These are phyloP conservation scores for Miniopterus natalensis DNA, from an alignment of 2,113 vertebrate genomes.

Conservation along the genomic window DNA sequence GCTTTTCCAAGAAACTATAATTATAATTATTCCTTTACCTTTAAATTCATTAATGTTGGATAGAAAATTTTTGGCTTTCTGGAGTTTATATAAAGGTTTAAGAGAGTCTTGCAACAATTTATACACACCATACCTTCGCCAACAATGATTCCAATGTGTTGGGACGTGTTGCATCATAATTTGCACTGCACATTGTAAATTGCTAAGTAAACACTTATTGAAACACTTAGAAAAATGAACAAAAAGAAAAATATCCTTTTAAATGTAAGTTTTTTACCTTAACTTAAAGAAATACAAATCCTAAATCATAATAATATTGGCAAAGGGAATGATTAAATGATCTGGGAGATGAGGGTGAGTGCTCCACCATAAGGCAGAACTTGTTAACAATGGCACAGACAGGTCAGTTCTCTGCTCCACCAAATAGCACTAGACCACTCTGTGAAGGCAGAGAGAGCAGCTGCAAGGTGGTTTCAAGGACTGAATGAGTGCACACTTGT, in stretches of 20 bases:
- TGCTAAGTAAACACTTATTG: constrained; percentile 10
- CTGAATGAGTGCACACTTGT: constrained; percentile 53
- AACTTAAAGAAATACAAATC: neutral
- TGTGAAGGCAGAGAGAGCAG: constrained; percentile 54
- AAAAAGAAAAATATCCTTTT: constrained; percentile 19
- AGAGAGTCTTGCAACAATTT: constrained; percentile 22
- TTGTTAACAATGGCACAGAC: neutral
- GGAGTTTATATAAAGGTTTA: neutral
- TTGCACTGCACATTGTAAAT: neutral
- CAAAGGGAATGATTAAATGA: neutral
- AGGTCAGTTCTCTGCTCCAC: constrained; percentile 63
- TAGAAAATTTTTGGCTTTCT: neutral
- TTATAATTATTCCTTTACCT: neutral
- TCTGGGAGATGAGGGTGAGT: neutral
- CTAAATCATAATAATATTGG: neutral
- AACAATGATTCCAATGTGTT: neutral
- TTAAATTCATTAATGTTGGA: neutral
- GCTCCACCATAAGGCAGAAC: neutral
- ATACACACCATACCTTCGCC: neutral
- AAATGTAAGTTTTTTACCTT: constrained; percentile 39
- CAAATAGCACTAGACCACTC: constrained; percentile 61
- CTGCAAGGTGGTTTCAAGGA: constrained; percentile 81
- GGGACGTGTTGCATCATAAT: neutral
- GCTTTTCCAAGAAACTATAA: neutral
- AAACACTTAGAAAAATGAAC: constrained; percentile 5